phyloP scores from a whole-genome alignment of 2,888 invertebrate genomes.

The Parnassius glacialis region DNA sequence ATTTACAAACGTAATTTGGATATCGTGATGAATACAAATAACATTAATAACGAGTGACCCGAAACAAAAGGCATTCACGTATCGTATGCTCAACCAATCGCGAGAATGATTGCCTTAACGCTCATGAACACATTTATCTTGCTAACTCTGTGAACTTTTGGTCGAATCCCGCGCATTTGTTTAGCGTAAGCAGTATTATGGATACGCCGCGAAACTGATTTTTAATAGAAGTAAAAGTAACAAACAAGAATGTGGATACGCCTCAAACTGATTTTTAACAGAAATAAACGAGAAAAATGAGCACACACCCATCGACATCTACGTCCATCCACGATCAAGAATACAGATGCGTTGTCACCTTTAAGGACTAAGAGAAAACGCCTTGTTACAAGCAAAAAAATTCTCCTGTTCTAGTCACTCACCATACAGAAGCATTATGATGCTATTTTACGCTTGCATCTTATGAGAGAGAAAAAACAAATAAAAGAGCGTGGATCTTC shows the following conservation, averaged over 20 bases:
- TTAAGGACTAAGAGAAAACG: too few species aligned
- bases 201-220: background rate
- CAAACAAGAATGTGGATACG: background rate
- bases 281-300: too few species aligned
- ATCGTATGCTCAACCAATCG: slow-evolving; percentile 10
- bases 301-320: too few species aligned
- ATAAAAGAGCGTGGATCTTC: too few species aligned
- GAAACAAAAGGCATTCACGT: slow-evolving; percentile 17
- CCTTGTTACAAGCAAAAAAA: too few species aligned
- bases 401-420: too few species aligned
- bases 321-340: too few species aligned
- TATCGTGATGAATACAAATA: slow-evolving; percentile 18
- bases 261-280: background rate
- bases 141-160: slow-evolving; percentile 20
- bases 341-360: too few species aligned
- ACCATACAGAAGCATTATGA: too few species aligned
- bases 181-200: background rate
- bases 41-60: slow-evolving; percentile 3
- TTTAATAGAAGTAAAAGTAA: too few species aligned
- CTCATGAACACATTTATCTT: slow-evolving; percentile 15
- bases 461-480: too few species aligned
- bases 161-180: slow-evolving; percentile 7
- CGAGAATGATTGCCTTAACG: slow-evolving; percentile 16
- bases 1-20: slow-evolving; percentile 4
- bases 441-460: too few species aligned